Percentiles rank a stretch among this genome's conserved stretches.
Evolutionary conservation across 2,797 vertebrate genomes (phyloP).

Genomic region (Manis pentadactyla): DNA sequence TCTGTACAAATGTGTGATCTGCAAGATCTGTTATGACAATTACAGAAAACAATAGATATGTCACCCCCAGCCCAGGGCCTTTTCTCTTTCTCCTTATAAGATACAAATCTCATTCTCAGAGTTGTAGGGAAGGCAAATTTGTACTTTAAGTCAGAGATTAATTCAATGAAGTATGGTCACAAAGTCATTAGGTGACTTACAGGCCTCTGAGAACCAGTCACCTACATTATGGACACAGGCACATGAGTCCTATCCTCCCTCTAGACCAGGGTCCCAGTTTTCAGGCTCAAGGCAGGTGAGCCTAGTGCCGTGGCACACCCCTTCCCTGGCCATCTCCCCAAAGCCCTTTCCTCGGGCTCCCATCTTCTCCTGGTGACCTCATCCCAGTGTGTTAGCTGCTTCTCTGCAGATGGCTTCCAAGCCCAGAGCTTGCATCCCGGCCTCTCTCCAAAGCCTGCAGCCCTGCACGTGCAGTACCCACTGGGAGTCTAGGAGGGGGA

Average conservation of each 20-base stretch:
- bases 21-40: fast-evolving
- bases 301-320: fast-evolving
- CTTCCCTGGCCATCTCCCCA: fast-evolving
- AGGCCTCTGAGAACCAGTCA: fast-evolving
- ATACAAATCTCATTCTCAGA: neutral
- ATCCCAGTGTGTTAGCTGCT: neutral
- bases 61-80: neutral
- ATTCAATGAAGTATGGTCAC: too few relatives aligned
- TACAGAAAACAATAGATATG: fast-evolving
- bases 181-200: neutral
- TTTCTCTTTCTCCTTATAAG: neutral
- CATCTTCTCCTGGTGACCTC: too few relatives aligned
- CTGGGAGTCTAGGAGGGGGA: too few relatives aligned
- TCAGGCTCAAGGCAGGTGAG: neutral
- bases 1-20: neutral
- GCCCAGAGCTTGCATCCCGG: fast-evolving
- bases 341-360: neutral
- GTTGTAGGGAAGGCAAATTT: neutral
- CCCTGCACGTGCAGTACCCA: fast-evolving
- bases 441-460: neutral
- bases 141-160: neutral
- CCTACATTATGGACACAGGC: neutral
- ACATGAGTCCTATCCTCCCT: neutral
- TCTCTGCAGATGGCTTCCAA: neutral
- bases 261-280: neutral